phyloP scores from a whole-genome alignment of 2,113 vertebrate genomes.

The Paradoxurus hermaphroditus region DNA sequence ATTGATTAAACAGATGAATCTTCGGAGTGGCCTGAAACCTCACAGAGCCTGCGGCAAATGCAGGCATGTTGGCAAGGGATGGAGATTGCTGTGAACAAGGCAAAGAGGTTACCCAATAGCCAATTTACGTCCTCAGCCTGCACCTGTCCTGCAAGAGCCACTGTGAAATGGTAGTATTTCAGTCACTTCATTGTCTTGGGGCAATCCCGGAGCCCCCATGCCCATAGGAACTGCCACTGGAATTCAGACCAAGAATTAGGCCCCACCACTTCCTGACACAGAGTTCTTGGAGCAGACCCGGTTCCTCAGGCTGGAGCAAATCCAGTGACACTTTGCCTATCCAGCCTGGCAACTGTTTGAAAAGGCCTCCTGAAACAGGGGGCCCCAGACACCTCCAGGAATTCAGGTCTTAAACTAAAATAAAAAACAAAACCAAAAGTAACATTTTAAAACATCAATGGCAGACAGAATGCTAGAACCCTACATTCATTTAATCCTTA shows the following conservation, averaged over 20 bases:
- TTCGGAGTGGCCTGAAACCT: not conserved
- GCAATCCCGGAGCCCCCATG: too few relatives aligned
- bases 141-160: fast-evolving
- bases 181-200: not conserved
- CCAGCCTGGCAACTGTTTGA: not conserved
- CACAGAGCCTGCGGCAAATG: not conserved
- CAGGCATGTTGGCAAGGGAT: not conserved
- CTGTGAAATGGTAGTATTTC: not conserved
- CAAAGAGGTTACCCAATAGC: not conserved
- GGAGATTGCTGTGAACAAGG: not conserved
- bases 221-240: not conserved
- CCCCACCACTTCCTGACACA: not conserved
- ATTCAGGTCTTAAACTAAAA: not conserved
- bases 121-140: not conserved
- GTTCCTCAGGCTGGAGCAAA: too few relatives aligned
- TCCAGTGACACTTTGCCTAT: not conserved
- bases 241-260: not conserved
- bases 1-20: not conserved
- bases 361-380: not conserved
- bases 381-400: not conserved
- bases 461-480: not conserved
- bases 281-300: not conserved
- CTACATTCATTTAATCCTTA: not conserved
- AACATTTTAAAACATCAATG: not conserved
- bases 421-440: not conserved